A percentile compares a stretch with the other conserved stretches of the same genome.
Evolutionary conservation across 2,888 invertebrate genomes (phyloP).

Genomic region (Pocota personata): DNA sequence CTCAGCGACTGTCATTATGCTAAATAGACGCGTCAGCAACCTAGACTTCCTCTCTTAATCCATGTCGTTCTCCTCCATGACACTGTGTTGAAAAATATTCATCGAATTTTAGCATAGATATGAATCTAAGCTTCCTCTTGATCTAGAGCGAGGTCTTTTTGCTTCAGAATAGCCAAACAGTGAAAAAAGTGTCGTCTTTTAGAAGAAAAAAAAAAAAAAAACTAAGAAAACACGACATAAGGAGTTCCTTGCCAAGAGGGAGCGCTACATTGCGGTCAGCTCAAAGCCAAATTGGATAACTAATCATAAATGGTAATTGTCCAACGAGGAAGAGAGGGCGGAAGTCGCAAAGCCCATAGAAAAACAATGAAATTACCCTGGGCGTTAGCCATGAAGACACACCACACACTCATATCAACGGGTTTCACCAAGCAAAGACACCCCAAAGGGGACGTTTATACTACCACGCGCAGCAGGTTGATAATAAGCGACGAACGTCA

Average conservation of each 20-base stretch:
- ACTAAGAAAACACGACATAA: not conserved
- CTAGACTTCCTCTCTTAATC: constrained; percentile 58
- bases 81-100: constrained; percentile 24
- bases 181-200: constrained; percentile 29
- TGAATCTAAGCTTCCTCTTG: constrained; percentile 45
- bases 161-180: not conserved
- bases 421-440: not conserved
- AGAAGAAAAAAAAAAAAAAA: too few species aligned
- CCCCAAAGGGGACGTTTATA: constrained; percentile 57
- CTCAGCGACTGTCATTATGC: constrained; percentile 59
- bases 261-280: constrained; percentile 35
- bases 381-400: constrained; percentile 66
- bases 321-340: not conserved
- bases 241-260: not conserved
- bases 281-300: constrained; percentile 57
- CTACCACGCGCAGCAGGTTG: constrained; percentile 68
- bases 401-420: not conserved
- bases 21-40: constrained; percentile 59
- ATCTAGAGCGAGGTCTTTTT: constrained; percentile 16
- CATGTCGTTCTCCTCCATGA: constrained; percentile 24
- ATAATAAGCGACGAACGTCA: constrained; percentile 70
- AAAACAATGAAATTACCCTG: constrained; percentile 48
- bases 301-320: constrained; percentile 71
- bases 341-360: not conserved
- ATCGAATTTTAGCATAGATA: constrained; percentile 70